A percentile compares a stretch with the other conserved stretches of the same genome.
Evolutionary conservation across 2,113 vertebrate species (phyloP).

Genomic region (Salvelinus namaycush): DNA sequence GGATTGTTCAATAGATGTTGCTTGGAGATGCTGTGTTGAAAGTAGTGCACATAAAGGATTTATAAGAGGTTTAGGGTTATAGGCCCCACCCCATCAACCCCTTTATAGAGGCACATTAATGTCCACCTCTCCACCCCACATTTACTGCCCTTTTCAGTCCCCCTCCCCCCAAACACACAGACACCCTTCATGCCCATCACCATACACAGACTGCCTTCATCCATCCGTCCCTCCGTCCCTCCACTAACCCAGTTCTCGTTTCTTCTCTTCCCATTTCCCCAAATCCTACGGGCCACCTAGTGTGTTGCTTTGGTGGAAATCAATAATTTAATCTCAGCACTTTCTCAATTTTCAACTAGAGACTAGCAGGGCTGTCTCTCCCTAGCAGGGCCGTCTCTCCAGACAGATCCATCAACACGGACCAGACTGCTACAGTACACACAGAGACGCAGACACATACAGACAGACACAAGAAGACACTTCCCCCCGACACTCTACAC

Average conservation of each 20-base stretch:
- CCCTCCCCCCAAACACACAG: neutral
- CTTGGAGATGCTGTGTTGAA: too few relatives aligned
- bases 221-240: neutral
- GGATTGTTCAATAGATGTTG: neutral
- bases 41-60: too few relatives aligned
- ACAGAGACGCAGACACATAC: conserved; percentile 34
- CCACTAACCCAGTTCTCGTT: neutral
- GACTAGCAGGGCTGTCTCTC: conserved; percentile 36
- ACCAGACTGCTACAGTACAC: conserved; percentile 19
- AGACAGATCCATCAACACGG: conserved; percentile 61
- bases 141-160: neutral
- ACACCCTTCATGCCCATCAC: neutral
- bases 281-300: conserved; percentile 36
- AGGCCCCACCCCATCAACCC: neutral
- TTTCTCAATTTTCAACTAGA: conserved; percentile 70
- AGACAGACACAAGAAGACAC: neutral
- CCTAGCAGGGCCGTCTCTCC: conserved; percentile 27
- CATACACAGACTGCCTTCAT: neutral
- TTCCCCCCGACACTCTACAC: neutral
- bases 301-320: conserved; percentile 48
- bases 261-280: conserved; percentile 16
- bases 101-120: conserved; percentile 32
- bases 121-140: conserved; percentile 30
- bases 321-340: conserved; percentile 65
- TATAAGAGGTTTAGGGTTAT: too few relatives aligned